phyloP scores from a whole-genome alignment of 2,888 invertebrate species.

The Eurytoma adleriae region DNA sequence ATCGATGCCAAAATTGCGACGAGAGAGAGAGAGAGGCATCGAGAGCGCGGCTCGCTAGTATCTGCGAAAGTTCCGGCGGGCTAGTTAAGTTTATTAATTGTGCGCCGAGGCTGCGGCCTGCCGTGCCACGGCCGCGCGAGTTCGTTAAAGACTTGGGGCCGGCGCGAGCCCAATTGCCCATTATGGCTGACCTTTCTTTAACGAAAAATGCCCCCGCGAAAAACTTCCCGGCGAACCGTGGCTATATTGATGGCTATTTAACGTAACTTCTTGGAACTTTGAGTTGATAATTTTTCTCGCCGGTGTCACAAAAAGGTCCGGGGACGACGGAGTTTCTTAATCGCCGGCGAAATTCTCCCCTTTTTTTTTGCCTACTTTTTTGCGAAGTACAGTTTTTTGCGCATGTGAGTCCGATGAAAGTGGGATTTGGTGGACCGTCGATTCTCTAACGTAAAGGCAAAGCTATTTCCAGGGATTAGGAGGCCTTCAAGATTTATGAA shows the following conservation, averaged over 20 bases:
- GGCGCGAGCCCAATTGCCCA: slow-evolving; percentile 37
- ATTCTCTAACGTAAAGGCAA: slow-evolving; percentile 43
- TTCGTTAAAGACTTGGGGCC: slow-evolving; percentile 45
- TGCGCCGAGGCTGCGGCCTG: slow-evolving; percentile 2
- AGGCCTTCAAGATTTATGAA: too few species aligned
- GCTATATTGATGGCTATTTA: slow-evolving; percentile 46
- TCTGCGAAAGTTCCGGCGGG: slow-evolving; percentile 33
- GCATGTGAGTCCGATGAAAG: neutral
- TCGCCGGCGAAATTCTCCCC: slow-evolving; percentile 7
- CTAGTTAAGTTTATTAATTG: slow-evolving; percentile 55
- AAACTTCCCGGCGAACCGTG: slow-evolving; percentile 46
- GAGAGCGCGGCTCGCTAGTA: slow-evolving; percentile 30
- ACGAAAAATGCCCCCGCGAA: slow-evolving; percentile 11
- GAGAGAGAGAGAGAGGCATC: neutral
- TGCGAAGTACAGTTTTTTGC: neutral
- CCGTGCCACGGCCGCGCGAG: neutral
- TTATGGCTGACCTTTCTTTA: slow-evolving; percentile 30
- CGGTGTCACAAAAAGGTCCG: slow-evolving; percentile 46
- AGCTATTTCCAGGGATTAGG: slow-evolving; percentile 13
- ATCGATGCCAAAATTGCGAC: slow-evolving; percentile 38
- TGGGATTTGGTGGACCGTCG: slow-evolving; percentile 39
- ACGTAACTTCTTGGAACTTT: slow-evolving; percentile 46
- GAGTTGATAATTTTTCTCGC: slow-evolving; percentile 50
- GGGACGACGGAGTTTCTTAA: slow-evolving; percentile 25
- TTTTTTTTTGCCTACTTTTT: neutral